These are phyloP conservation scores for Platypus cylindrus DNA, from an alignment of 2,888 invertebrate genomes.

Conservation along the genomic window DNA sequence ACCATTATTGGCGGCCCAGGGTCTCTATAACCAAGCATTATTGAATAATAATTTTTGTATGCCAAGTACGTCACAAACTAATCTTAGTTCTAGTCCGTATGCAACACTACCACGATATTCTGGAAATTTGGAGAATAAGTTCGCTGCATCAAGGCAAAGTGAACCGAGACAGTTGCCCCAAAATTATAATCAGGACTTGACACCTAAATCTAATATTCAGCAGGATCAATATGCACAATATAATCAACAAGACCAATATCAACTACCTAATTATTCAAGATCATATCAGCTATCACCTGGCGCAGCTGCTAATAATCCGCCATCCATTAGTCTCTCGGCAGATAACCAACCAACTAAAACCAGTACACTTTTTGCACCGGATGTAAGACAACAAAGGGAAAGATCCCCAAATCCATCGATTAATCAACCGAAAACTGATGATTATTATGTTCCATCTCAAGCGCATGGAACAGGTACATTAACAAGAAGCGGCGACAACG, in stretches of 20 bases:
- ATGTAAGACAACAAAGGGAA: conserved; percentile 10
- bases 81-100: conserved; percentile 27
- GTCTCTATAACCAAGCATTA: conserved; percentile 12
- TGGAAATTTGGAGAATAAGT: conserved; percentile 25
- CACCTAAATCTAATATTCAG: conserved; percentile 13
- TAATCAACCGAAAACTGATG: conserved; percentile 1
- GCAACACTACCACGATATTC: conserved; percentile 28
- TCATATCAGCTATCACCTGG: not conserved
- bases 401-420: conserved; percentile 8
- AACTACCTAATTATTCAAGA: conserved; percentile 6
- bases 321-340: too few relatives aligned
- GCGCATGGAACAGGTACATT: conserved; percentile 50
- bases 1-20: conserved; percentile 7
- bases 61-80: conserved; percentile 33
- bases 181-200: not conserved
- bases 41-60: conserved; percentile 29
- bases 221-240: conserved; percentile 16
- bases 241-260: conserved; percentile 13
- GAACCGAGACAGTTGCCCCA: conserved; percentile 24
- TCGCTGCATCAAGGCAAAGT: conserved; percentile 25
- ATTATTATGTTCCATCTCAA: conserved; percentile 51
- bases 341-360: too few relatives aligned
- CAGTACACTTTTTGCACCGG: too few relatives aligned
- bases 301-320: too few relatives aligned
- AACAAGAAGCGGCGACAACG: conserved; percentile 43